Evolutionary conservation across 1,140 invertebrate species (phyloP), one percentile per base, ranked within the genome.

Genomic region (Odontomachus brunneus): DNA sequence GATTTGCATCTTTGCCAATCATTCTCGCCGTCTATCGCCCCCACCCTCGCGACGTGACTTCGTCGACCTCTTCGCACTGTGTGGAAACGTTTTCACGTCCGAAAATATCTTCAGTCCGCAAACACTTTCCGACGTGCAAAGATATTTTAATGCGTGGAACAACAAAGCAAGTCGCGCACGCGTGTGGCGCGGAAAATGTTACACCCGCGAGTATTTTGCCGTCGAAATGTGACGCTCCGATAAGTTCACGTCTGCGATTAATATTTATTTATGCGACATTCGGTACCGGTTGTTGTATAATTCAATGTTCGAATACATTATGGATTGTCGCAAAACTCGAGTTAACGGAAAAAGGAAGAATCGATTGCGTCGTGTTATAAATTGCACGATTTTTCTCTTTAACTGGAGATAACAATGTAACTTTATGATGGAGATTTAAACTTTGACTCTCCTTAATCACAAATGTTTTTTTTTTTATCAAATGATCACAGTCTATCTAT

Each of bases 121-220:
- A 88, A 87, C 85, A 84, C 86, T 84, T 87, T 88, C 82, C 86
- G 57, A 84, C 85, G 57, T 83, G 80, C 71, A 75, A 86, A 89
- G 81, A 86, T 89, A 88, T 88, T 89, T 89, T 83, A 85, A 88
- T 53, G 38, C 76, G 51, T 65, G 62, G 63, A 87, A 55, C 66
- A 87, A 88, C 86, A 88, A 88, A 88, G 85, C 86, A 22, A 51
- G 60, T 44, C 44, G 60, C 19, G 17, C 65, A 71, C 38, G 67
- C 71, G 48, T 65, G 67, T 19, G 17, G 65, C 55, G 19, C 48
- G 59, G 48, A 11, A 78, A 76, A 65, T 29, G 4, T 51, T 53
- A 11, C 9, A 44, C 33, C n/a, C 60, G 33, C 49, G 53, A 62
- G 53, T 15, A 38, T 12, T 11, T 53, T 69, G 33, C 51, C 33